phyloP scores from a whole-genome alignment of 2,888 invertebrate species.

The Cataglyphis cursor region DNA sequence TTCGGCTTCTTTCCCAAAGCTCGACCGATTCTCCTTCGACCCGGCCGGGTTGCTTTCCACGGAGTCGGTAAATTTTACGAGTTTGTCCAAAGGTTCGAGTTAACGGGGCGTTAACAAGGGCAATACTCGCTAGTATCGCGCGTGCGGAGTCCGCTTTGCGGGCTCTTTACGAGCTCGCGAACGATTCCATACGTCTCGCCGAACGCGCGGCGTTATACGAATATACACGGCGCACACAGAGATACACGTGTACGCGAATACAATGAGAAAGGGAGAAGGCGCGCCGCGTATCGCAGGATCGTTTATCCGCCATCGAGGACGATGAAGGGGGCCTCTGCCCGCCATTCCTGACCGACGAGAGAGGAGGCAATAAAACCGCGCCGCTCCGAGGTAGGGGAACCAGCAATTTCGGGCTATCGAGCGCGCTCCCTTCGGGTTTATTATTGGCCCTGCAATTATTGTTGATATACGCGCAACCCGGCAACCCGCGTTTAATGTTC shows the following conservation, averaged over 20 bases:
- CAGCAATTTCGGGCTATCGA: slow-evolving; percentile 87
- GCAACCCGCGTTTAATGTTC: slow-evolving; percentile 76
- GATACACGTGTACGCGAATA: slow-evolving; percentile 22
- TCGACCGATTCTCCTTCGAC: not conserved
- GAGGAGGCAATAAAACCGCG: slow-evolving; percentile 75
- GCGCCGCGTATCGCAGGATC: slow-evolving; percentile 79
- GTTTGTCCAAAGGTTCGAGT: slow-evolving; percentile 77
- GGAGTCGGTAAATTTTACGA: slow-evolving; percentile 73
- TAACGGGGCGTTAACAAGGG: slow-evolving; percentile 77
- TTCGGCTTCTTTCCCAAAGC: not conserved
- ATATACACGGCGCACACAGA: not conserved
- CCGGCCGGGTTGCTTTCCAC: slow-evolving; percentile 52
- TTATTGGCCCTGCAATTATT: slow-evolving; percentile 87
- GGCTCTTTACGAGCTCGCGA: slow-evolving; percentile 77
- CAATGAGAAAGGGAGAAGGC: slow-evolving; percentile 51
- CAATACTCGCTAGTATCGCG: slow-evolving; percentile 75
- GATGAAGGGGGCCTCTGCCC: slow-evolving; percentile 72
- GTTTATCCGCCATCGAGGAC: slow-evolving; percentile 86
- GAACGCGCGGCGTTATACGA: slow-evolving; percentile 1
- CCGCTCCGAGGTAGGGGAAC: slow-evolving; percentile 83
- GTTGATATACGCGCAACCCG: slow-evolving; percentile 85
- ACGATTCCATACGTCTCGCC: slow-evolving; percentile 68
- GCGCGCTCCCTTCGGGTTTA: slow-evolving; percentile 85
- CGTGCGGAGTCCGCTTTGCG: slow-evolving; percentile 71
- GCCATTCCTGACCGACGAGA: slow-evolving; percentile 77